Base-by-base conservation (phyloP, 1,140 invertebrate species). In the Schlechtendalia chinensis region DNA sequence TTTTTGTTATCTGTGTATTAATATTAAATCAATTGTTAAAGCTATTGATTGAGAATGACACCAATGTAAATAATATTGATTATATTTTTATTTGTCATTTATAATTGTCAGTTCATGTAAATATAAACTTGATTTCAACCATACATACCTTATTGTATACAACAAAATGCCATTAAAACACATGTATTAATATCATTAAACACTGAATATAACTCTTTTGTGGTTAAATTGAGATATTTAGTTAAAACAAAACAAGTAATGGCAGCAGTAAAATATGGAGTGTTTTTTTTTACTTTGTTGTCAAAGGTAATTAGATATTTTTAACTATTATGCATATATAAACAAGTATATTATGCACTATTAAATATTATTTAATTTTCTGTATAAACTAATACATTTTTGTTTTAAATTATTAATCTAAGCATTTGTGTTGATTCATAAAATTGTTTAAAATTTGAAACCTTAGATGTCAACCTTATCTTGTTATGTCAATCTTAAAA, bases 271-370 rank as follows among this genome's bases (percentile, higher is more conserved):
- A 74, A 56, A 56, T n/a, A 56, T 56, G 71, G 17, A 54, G n/a
- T 74, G 8, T n/a, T 74, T 54, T 74, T 74, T 56, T 74, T 54
- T 32, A 24, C 54, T 5, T 19, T 75, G 6, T 75, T 54, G 24
- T n/a, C n/a, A n/a, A 56, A 75, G 72, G 72, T 75, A 75, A 75
- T 39, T 29, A 54, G 17, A 22, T 29, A 12, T 22, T 65, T 19
- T 65, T 65, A 39, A 45, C 16, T 59, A 59, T 27, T 27, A 10
- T 1, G 22, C 24, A 1, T 27, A 61, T 10, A 63, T 16, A 54
- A 17, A 50, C 47, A 50, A 50, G 11, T 50, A 50, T 50, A 14
- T 50, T 10, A 50, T n/a, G n/a, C n/a, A n/a, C n/a, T n/a, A n/a
- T n/a, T n/a, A n/a, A n/a, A n/a, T n/a, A n/a, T n/a, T n/a, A n/a